Conservation (phyloP, 2,113 vertebrate species). For the Trichechus manatus region DNA sequence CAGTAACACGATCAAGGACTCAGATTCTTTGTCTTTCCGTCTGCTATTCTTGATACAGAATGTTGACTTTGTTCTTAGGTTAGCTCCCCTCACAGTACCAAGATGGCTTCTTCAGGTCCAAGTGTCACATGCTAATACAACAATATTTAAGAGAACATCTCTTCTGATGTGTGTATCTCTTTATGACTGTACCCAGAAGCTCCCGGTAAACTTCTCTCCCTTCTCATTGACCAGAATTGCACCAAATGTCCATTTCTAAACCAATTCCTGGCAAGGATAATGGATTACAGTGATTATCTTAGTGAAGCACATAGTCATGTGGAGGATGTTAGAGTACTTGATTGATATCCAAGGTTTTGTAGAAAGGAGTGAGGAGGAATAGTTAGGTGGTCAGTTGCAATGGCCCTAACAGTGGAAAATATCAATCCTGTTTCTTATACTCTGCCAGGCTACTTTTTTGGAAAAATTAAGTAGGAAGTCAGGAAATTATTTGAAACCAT, state of each 20-base stretch:
- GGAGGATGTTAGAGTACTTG: not conserved
- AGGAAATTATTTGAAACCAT: constrained; percentile 26
- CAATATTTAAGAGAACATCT: not conserved
- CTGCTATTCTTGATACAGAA: not conserved
- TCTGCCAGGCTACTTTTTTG: constrained; percentile 15
- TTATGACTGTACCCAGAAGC: not conserved
- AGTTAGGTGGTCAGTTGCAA: not conserved
- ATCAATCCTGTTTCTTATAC: not conserved
- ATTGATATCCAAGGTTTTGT: not conserved
- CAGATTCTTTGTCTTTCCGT: constrained; percentile 12
- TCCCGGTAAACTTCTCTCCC: constrained; percentile 4
- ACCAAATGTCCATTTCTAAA: not conserved
- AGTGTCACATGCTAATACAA: not conserved
- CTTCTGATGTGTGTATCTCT: not conserved
- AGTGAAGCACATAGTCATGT: not conserved
- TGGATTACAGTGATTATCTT: not conserved
- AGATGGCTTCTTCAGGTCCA: not conserved
- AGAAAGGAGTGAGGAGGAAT: not conserved
- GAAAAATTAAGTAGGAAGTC: constrained; percentile 32
- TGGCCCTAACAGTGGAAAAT: not conserved
- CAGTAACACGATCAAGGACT: constrained; percentile 17
- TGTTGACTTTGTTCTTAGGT: constrained; percentile 26
- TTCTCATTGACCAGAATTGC: constrained; percentile 18
- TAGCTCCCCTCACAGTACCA: not conserved
- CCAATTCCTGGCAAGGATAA: not conserved